Conservation (phyloP, 1,140 invertebrate species). For the Drosophila pectinifera region DNA sequence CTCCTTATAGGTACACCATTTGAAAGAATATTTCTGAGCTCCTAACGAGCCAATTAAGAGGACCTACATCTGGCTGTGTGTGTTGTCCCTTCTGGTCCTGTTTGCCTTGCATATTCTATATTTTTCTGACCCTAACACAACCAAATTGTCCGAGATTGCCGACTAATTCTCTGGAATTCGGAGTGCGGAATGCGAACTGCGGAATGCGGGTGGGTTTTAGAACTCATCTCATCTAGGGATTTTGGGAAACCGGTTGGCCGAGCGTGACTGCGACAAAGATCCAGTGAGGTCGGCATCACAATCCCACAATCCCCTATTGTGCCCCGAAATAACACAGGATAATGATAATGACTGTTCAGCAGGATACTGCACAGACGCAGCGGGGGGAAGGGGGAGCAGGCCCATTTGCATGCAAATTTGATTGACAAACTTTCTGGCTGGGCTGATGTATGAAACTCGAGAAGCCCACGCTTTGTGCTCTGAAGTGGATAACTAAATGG, state of each 20-base stretch:
- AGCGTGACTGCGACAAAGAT: constrained; percentile 63
- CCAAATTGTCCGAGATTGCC: constrained; percentile 27
- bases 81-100: constrained; percentile 17
- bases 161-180: constrained; percentile 60
- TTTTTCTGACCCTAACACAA: constrained; percentile 41
- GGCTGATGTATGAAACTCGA: constrained; percentile 8
- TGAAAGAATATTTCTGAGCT: neutral
- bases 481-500: constrained; percentile 1
- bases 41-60: constrained; percentile 34
- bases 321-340: constrained; percentile 5
- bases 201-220: constrained; percentile 65
- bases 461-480: constrained; percentile 3
- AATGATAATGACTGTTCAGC: constrained; percentile 46
- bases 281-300: constrained; percentile 17
- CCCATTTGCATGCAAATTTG: constrained; percentile 26
- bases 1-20: neutral
- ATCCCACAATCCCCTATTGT: constrained; percentile 14
- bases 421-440: constrained; percentile 22
- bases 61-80: constrained; percentile 8
- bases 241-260: constrained; percentile 49
- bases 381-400: neutral
- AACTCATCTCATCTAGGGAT: neutral
- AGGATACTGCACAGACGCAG: constrained; percentile 47
- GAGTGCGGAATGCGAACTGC: constrained; percentile 13
- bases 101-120: constrained; percentile 35